Base-by-base conservation (phyloP, 1,140 invertebrate species). In the Schlechtendalia chinensis region DNA sequence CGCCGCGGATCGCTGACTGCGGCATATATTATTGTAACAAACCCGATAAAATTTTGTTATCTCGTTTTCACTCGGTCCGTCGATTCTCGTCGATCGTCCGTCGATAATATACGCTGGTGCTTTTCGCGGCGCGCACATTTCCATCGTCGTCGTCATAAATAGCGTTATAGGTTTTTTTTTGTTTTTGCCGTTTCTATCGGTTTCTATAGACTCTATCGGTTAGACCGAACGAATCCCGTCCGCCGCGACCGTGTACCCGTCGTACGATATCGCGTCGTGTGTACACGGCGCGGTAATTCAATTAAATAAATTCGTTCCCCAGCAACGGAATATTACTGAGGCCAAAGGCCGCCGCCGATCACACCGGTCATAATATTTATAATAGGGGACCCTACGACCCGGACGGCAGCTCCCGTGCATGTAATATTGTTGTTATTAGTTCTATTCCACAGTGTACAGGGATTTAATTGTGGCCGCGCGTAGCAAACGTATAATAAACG, bases 251-350 rank as follows among this genome's bases (percentile, higher is more conserved):
- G 14, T 50, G 22, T 19, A 24, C 29, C 24, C 27, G 47, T 4
- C 11, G 39, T n/a, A 19, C 19, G 19, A 22, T 22, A n/a, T 32
- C 10, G 45, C 1, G 22, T 71, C 12, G 14, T 50, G 47, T 50
- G 8, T 50, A 14, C 56, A 22, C 8, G 17, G 1, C 16, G 24
- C 54, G 69, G 50, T 72, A 72, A 72, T 72, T 72, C 47, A 72
- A 72, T 72, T 53, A 54, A 72, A 72, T 72, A 47, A 72, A 72
- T 54, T 72, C 50, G 69, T 54, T 72, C 69, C n/a, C 69, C 69
- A 54, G 50, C 69, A 54, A 54, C 69, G 47, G 69, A 53, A 72
- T 72, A 72, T 72, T 47, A 29, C 47, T n/a, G 24, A 53, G 69
- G 69, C 69, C 69, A 72, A 72, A 72, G 69, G 69, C 69, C 47